phyloP scores from a whole-genome alignment of 1,140 invertebrate species.

The Muscidifurax raptorellus region DNA sequence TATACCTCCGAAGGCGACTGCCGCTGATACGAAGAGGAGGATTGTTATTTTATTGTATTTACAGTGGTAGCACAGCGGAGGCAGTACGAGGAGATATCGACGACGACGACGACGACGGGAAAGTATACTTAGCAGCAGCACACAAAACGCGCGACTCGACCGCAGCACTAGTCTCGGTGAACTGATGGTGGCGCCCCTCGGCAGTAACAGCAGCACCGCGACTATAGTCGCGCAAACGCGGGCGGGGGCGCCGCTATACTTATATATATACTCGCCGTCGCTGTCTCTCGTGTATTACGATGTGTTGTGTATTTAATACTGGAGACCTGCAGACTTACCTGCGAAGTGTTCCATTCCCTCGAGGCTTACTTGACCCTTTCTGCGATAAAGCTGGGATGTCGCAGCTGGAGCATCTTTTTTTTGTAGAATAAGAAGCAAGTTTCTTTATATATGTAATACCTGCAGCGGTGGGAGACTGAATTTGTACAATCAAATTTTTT shows the following conservation, averaged over 20 bases:
- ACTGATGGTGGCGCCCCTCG: slow-evolving; percentile 41
- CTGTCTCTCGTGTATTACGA: not conserved
- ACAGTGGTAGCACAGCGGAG: not conserved
- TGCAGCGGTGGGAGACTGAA: too few species aligned
- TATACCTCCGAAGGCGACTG: not conserved
- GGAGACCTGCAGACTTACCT: too few species aligned
- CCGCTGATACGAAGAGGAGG: not conserved
- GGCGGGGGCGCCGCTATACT: not conserved
- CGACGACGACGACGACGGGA: slow-evolving; percentile 6
- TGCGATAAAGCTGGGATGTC: too few species aligned
- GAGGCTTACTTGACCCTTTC: too few species aligned
- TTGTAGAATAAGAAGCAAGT: too few species aligned
- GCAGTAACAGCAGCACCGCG: not conserved
- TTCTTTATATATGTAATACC: too few species aligned
- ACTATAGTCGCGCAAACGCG: not conserved
- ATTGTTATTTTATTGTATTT: too few species aligned
- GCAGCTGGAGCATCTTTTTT: too few species aligned
- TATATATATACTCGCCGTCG: too few species aligned
- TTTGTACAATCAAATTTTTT: too few species aligned
- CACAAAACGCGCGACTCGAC: slow-evolving; percentile 13
- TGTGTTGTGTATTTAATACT: too few species aligned
- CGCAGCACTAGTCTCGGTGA: slow-evolving; percentile 6
- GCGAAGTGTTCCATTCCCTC: too few species aligned
- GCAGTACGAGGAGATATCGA: not conserved
- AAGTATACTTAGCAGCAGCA: not conserved